Evolutionary conservation across 2,888 invertebrate genomes (phyloP).

Genomic region (Dione juno): DNA sequence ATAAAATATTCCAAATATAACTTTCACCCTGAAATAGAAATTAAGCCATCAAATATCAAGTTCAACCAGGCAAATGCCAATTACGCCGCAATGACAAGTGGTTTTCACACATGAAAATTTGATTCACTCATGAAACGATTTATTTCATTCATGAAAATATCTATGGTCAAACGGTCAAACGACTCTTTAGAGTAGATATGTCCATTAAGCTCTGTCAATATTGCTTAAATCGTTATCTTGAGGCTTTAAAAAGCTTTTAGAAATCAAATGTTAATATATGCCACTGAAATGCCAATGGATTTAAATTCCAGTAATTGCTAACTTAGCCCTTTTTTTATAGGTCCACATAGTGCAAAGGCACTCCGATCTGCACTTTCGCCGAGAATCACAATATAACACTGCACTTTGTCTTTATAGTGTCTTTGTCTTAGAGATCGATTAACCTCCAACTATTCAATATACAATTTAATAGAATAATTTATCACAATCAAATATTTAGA

Average conservation of each 20-base stretch:
- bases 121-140: too few species aligned
- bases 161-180: neutral
- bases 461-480: too few species aligned
- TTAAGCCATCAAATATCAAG: neutral
- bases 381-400: too few species aligned
- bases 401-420: too few species aligned
- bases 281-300: neutral
- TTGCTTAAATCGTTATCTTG: neutral
- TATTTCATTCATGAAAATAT: too few species aligned
- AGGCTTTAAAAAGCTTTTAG: neutral
- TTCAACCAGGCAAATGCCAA: neutral
- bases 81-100: neutral
- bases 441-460: too few species aligned
- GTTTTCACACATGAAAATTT: neutral
- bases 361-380: too few species aligned
- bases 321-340: too few species aligned
- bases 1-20: constrained; percentile 1
- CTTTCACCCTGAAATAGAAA: neutral
- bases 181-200: neutral
- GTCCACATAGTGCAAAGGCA: too few species aligned
- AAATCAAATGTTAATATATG: neutral
- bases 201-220: constrained; percentile 3
- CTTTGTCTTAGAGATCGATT: too few species aligned
- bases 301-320: too few species aligned
- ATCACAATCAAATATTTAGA: too few species aligned